Base-by-base conservation (phyloP, 1,140 invertebrate species). In the Drosophila ercepeae region DNA sequence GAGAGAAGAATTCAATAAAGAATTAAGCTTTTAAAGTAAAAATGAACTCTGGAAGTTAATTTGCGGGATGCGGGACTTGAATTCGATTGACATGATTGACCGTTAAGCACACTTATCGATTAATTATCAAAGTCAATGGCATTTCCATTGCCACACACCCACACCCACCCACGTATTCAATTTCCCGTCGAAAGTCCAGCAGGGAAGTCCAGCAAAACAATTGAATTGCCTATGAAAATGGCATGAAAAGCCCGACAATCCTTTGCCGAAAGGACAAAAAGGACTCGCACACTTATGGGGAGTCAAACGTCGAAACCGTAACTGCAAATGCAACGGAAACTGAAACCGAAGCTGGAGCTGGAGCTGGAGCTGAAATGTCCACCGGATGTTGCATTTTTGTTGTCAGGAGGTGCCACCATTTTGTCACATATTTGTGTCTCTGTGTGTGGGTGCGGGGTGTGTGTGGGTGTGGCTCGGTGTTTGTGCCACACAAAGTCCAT, bases 111-210 rank as follows among this genome's bases (percentile, higher is more conserved):
- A 1, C 18, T 21, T 60, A 60, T 60, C 49, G 57, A 60, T 54
- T 64, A 46, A 64, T 64, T 48, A 64, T 48, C 21, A 16, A 64
- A 39, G 42, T 46, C 29, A 64, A 46, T 64, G 60, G 50, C 29
- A 73, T 44, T 54, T 45, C 36, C 25, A 57, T 50, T 34, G 39
- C 27, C 41, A n/a, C 23, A 18, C 45, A 36, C 23, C 11, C 16
- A 19, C 48, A 18, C 11, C 16, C 27, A 16, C n/a, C 23, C 52
- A 53, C 75, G 63, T 78, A 78, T 78, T 74, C 70, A 74, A 78
- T 75, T 75, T 79, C 51, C 59, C 48, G 23, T 4, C 19, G 9
- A 4, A 8, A 27, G 27, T 14, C 4, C 4, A 8, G 4, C 6
- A 41, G 8, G 23, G n/a, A n/a, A n/a, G n/a, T n/a, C 51, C 7